phyloP scores from a whole-genome alignment of 2,888 invertebrate species.

The Laothoe populi region DNA sequence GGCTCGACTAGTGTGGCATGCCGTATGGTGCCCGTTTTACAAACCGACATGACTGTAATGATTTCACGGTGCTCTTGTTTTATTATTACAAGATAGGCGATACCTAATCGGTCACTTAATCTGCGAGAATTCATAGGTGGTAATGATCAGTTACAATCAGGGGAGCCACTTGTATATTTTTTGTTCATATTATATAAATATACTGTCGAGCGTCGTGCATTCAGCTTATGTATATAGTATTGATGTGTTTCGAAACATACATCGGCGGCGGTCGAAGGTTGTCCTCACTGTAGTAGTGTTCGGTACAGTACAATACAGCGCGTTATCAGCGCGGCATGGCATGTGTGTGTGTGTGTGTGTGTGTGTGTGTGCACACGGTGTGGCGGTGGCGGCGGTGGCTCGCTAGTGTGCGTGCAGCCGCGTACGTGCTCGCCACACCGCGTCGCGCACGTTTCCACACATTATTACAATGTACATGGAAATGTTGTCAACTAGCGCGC shows the following conservation, averaged over 20 bases:
- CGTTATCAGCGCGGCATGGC: conserved; percentile 22
- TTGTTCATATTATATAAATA: too few species aligned
- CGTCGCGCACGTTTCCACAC: conserved; percentile 10
- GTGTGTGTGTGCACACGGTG: conserved; percentile 32
- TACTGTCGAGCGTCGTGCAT: too few species aligned
- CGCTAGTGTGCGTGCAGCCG: neutral
- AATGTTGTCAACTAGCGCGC: neutral
- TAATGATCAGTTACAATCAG: too few species aligned
- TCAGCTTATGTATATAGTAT: neutral
- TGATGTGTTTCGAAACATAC: conserved; percentile 12
- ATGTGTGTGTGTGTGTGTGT: conserved; percentile 4
- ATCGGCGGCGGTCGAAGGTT: conserved; percentile 11
- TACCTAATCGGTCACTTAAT: too few species aligned
- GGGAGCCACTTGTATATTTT: too few species aligned
- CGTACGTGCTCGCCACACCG: conserved; percentile 11
- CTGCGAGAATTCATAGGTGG: too few species aligned
- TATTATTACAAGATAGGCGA: too few species aligned
- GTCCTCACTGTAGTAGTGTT: conserved; percentile 20
- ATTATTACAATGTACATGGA: neutral
- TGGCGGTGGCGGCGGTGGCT: neutral
- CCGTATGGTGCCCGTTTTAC: too few species aligned
- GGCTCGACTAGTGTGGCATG: too few species aligned
- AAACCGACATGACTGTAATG: too few species aligned
- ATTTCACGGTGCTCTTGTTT: too few species aligned
- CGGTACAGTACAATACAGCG: conserved; percentile 1